These are phyloP conservation scores for Schrankia costaestrigalis DNA, from an alignment of 2,888 invertebrate genomes.

Conservation along the genomic window DNA sequence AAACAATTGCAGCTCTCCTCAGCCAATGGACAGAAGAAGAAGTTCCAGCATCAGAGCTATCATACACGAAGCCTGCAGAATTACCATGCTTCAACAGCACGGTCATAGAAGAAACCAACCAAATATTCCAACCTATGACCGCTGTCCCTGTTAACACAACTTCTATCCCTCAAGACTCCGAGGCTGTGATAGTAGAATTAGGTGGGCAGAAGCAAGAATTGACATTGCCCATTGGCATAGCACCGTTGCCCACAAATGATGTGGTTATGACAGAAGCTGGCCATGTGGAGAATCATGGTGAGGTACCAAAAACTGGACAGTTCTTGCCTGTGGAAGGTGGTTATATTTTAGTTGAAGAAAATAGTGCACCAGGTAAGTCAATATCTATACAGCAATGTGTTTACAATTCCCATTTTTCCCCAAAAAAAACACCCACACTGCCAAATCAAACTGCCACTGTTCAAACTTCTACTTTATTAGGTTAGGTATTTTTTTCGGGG, in stretches of 20 bases:
- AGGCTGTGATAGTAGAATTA: constrained; percentile 55
- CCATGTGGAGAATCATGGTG: constrained; percentile 46
- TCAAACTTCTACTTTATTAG: too few species aligned
- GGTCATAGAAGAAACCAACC: constrained; percentile 65
- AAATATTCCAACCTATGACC: constrained; percentile 61
- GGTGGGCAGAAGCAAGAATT: constrained; percentile 26
- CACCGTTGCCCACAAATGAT: constrained; percentile 32
- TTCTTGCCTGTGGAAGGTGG: constrained; percentile 70
- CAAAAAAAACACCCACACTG: background rate
- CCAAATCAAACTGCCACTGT: too few species aligned
- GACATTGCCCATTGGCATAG: constrained; percentile 9
- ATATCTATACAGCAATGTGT: background rate
- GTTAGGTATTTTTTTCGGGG: too few species aligned
- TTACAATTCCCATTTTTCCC: background rate
- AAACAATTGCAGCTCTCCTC: constrained; percentile 67
- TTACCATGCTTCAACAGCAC: constrained; percentile 63
- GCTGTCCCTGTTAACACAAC: constrained; percentile 52
- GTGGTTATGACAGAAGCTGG: constrained; percentile 55
- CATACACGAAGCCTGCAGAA: constrained; percentile 38
- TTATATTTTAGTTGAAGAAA: constrained; percentile 60
- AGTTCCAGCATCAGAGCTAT: constrained; percentile 54
- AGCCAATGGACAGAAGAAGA: constrained; percentile 77
- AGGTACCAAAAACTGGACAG: constrained; percentile 44
- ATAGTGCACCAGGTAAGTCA: constrained; percentile 41
- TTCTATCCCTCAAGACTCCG: constrained; percentile 33